Evolutionary conservation across 2,113 vertebrate species (phyloP), one percentile per base, ranked within the genome.

Genomic region (Pantherophis guttatus): DNA sequence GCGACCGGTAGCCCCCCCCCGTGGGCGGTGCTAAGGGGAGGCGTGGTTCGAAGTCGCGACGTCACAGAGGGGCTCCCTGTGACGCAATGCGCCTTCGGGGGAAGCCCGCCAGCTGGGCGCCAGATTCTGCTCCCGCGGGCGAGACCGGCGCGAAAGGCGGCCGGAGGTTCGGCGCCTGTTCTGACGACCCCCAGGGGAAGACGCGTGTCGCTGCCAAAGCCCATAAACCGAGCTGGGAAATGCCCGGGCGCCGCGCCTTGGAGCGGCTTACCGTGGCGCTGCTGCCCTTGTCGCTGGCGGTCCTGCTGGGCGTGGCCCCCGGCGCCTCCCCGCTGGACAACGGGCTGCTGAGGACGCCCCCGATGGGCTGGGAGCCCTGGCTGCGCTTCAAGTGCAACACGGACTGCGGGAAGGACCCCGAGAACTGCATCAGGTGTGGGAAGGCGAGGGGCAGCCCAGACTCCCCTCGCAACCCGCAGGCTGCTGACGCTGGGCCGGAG

Each of bases 321-420:
- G 29, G 12, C 3, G 2, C 1, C 57, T 93, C 55, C 15, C 33
- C 50, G 33, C 53, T 95, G 93, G 93, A 95, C 50, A 95, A 96
- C 33, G 92, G 94, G 4, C 92, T 94, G 48, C 87, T 95, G 50
- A 62, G 52, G 93, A 93, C 86, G 5, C 94, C 94, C 0, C 95
- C 52, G 0, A 86, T 93, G 96, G 93, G 93, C 62, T 97, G 96
- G 92, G 75, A 95, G 8, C 92, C 94, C 0, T 95, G 92, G 94
- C 92, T 95, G 21, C 92, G n/a, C 52, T 96, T 96, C 87, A 92
- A 90, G 12, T 94, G 33, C 57, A 94, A 95, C 53, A 93, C 55
- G 12, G 94, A 93, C 85, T 94, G 94, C 91, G 93, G 89, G 81
- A 65, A 24, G 8, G 91, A 96, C 59, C 93, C 96, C 88, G 89